phyloP scores from a whole-genome alignment of 1,140 invertebrate genomes.

The Tetraneura akinire region DNA sequence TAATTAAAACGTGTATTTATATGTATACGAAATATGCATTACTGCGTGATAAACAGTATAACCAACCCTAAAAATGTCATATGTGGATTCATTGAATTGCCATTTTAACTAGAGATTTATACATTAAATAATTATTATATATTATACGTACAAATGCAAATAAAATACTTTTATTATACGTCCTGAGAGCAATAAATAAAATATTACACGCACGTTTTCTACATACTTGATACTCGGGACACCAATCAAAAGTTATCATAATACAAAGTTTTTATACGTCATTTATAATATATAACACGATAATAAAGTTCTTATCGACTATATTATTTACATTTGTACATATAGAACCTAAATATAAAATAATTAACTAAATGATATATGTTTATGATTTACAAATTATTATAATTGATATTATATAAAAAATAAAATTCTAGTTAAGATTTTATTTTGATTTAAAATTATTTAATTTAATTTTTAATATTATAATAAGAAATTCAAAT shows the following conservation, averaged over 20 bases:
- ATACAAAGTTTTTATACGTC: slow-evolving; percentile 18
- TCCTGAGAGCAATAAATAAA: slow-evolving; percentile 27
- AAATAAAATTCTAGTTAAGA: no score
- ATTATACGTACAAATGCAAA: not conserved
- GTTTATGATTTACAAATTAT: not conserved
- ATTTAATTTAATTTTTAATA: not conserved
- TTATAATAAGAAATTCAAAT: not conserved
- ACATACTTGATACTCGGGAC: not conserved
- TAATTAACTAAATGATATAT: not conserved
- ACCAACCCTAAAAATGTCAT: slow-evolving; percentile 32
- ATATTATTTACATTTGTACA: slow-evolving; percentile 10
- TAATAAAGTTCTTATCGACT: slow-evolving; percentile 39
- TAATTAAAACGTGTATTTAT: not conserved
- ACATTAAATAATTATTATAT: not conserved
- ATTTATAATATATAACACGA: not conserved
- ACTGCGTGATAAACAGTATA: slow-evolving; percentile 20
- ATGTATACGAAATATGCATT: slow-evolving; percentile 15
- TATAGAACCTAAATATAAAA: not conserved
- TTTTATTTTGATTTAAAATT: not conserved
- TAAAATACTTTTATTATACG: slow-evolving; percentile 22
- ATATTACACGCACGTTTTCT: not conserved
- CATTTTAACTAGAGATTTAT: slow-evolving; percentile 30
- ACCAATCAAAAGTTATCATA: slow-evolving; percentile 29
- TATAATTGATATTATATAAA: no score
- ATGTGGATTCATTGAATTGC: slow-evolving; percentile 22